A percentile compares a stretch with the other conserved stretches of the same genome.
Evolutionary conservation across 2,888 invertebrate species (phyloP).

Genomic region (Crematogaster levior): DNA sequence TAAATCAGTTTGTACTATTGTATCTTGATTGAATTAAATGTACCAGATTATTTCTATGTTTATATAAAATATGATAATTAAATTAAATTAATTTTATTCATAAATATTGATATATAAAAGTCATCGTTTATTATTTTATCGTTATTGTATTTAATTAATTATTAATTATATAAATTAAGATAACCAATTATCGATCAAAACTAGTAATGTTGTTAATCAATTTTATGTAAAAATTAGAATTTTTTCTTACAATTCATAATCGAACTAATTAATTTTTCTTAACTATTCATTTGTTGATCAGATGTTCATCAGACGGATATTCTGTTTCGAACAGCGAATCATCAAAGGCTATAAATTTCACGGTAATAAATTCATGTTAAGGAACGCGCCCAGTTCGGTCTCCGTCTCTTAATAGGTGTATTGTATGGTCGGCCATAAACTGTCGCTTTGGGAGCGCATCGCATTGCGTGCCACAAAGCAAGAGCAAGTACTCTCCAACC

Average conservation of each 20-base stretch:
- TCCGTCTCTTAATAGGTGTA: slow-evolving; percentile 67
- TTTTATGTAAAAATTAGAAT: background rate
- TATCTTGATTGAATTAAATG: background rate
- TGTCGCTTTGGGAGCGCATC: slow-evolving; percentile 69
- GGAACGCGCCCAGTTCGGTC: slow-evolving; percentile 65
- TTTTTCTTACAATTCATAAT: background rate
- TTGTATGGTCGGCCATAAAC: slow-evolving; percentile 76
- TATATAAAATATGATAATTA: background rate
- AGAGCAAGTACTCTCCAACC: slow-evolving; percentile 72
- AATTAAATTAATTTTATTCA: background rate
- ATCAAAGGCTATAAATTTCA: slow-evolving; percentile 28
- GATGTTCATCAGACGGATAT: background rate
- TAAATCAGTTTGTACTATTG: background rate
- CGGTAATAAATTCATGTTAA: slow-evolving; percentile 77
- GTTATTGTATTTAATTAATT: background rate
- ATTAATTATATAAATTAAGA: slow-evolving; percentile 4
- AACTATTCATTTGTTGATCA: background rate
- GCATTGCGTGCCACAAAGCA: slow-evolving; percentile 71
- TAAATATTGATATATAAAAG: background rate
- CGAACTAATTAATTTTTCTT: background rate
- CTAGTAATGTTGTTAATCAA: background rate
- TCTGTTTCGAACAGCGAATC: background rate
- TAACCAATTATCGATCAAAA: background rate
- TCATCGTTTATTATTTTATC: too few species aligned
- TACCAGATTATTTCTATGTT: background rate